Conservation (phyloP, 2,888 invertebrate species). For the Nysson spinosus region DNA sequence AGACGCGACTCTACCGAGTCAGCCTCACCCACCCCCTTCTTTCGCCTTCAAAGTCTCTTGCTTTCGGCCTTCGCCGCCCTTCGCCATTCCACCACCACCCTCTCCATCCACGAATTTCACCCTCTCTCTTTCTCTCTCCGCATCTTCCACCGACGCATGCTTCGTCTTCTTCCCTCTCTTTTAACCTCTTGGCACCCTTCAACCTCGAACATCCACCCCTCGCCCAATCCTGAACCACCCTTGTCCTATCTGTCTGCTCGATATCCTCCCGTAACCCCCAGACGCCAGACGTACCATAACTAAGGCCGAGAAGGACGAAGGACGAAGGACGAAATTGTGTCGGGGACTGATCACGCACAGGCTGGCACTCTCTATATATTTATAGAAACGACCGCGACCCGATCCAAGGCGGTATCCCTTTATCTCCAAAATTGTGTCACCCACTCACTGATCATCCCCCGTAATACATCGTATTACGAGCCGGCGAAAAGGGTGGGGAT, state of each 20-base stretch:
- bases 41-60: no score
- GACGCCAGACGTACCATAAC: conserved; percentile 52
- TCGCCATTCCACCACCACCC: neutral
- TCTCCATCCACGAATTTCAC: neutral
- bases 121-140: neutral
- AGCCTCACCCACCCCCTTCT: no score
- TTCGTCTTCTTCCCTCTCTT: neutral
- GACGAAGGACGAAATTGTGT: conserved; percentile 45
- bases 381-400: conserved; percentile 23
- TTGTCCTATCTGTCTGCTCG: conserved; percentile 14
- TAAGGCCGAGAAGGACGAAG: conserved; percentile 26
- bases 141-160: neutral
- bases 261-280: conserved; percentile 53
- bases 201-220: conserved; percentile 32
- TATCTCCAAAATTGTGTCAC: no score
- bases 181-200: conserved; percentile 4
- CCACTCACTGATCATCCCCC: no score
- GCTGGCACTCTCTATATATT: conserved; percentile 30
- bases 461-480: no score
- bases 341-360: conserved; percentile 37
- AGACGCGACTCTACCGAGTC: conserved; percentile 28
- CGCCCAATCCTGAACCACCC: no score
- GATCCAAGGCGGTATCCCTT: no score
- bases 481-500: no score
- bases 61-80: conserved; percentile 4